Base-by-base conservation (phyloP, 2,113 vertebrate genomes). In the Ramphastos sulfuratus region DNA sequence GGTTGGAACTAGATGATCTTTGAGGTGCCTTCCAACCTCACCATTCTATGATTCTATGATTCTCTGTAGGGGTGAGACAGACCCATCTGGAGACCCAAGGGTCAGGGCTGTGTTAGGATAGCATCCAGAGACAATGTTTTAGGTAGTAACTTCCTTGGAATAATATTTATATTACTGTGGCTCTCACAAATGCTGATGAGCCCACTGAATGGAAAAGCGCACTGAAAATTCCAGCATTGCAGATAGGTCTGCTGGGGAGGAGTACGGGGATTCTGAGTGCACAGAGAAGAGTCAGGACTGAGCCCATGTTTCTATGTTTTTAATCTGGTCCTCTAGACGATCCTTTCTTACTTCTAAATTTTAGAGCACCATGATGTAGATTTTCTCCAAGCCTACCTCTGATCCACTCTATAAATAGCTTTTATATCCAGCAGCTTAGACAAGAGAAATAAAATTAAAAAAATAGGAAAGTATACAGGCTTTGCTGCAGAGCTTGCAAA, bases 391-490 rank as follows among this genome's bases (percentile, higher is more conserved):
- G 61, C 79, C 69, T 55, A 37, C 59, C 73, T 89, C 89, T 95
- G 56, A 79, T 92, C 69, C 35, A 14, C 76, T 83, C 89, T 95
- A 94, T 93, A 94, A 95, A 95, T 96, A 94, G 89, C 23, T 66
- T 86, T 89, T 89, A 70, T 63, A 60, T 85, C 94, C 75, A 92
- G 50, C 96, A 89, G 74, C 69, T 82, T 84, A 58, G 78, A 56
- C 9, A 12, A 46, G 24, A 35, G 8, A 20, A 46, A 33, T 44
- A 17, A 42, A 39, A 39, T 39, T 39, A 37, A 30, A 50, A 17
- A 42, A 39, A 77, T 70, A 70, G 15, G 76, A 60, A 60, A 3
- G 67, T 58, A 60, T 81, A 72, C 42, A 48, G 0, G 19, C 87
- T 92, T 88, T 91, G 89, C 81, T 61, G 89, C 23, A 6, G 85